These are phyloP conservation scores for Lasaia peninsularis DNA, from an alignment of 1,140 invertebrate species.

Conservation along the genomic window DNA sequence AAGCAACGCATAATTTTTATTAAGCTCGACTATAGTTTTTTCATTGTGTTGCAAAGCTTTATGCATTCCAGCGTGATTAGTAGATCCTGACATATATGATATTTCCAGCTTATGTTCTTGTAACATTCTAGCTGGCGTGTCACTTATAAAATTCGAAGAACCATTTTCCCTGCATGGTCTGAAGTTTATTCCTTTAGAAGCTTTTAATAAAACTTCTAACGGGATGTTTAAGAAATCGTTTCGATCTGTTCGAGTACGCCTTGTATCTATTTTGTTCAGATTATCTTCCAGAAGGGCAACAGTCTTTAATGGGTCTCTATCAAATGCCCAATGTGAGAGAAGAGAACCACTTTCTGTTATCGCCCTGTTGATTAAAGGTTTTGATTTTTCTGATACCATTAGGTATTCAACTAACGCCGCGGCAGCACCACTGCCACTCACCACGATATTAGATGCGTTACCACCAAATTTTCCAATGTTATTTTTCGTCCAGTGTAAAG, in stretches of 20 bases:
- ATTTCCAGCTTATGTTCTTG: slow-evolving; percentile 28
- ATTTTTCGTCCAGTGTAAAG: slow-evolving; percentile 81
- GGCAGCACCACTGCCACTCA: slow-evolving; percentile 44
- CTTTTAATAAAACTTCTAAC: slow-evolving; percentile 31
- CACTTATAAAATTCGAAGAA: slow-evolving; percentile 32
- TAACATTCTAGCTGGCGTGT: slow-evolving; percentile 42
- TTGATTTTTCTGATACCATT: slow-evolving; percentile 40
- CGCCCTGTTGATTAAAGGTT: slow-evolving; percentile 39
- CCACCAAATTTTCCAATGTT: slow-evolving; percentile 85
- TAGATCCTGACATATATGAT: slow-evolving; percentile 44
- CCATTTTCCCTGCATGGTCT: slow-evolving; percentile 45
- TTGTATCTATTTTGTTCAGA: neutral
- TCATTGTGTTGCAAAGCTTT: slow-evolving; percentile 34
- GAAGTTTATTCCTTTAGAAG: slow-evolving; percentile 29
- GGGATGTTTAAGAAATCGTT: slow-evolving; percentile 14
- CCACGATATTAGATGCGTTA: slow-evolving; percentile 72
- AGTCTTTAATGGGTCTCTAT: slow-evolving; percentile 42
- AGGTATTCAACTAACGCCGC: slow-evolving; percentile 48
- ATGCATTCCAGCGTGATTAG: slow-evolving; percentile 42
- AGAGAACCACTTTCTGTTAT: slow-evolving; percentile 55
- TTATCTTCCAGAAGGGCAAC: slow-evolving; percentile 10
- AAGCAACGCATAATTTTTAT: slow-evolving; percentile 30
- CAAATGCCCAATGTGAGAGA: slow-evolving; percentile 52
- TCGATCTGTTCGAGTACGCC: neutral
- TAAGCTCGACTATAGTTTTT: slow-evolving; percentile 32